Evolutionary conservation across 1,140 invertebrate species (phyloP), one percentile per base, ranked within the genome.

Genomic region (Drosophila novamexicana): DNA sequence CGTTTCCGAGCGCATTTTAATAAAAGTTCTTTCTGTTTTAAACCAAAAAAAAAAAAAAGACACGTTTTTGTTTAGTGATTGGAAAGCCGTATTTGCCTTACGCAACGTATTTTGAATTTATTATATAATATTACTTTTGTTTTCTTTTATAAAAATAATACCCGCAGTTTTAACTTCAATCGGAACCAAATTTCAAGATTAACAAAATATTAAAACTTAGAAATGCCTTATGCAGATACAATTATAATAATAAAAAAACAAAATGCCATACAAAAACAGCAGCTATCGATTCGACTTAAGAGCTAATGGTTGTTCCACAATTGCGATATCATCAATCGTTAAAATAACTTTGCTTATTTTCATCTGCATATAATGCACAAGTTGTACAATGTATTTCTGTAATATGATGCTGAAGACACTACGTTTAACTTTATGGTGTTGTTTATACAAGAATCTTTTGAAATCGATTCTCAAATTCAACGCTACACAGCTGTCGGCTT

Each of bases 21-120:
- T 71, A 79, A 82, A 86, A 72, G 14, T 79, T 68, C 50, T 69
- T 74, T 69, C 65, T 78, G 66, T 81, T 85, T 85, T 82, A 57
- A 29, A 62, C 61, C 61, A 29, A 29, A 29, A 57, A 50, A 39
- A 10, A 50, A 39, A 12, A 50, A 22, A 9, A 6, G 0, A 45
- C 40, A 14, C 37, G n/a, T 5, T 2, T 56, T 22, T 29, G 7
- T 29, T 53, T 36, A 53, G 14, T n/a, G 18, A 42, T 22, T 8
- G 37, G 42, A 40, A 16, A 52, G 16, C 36, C 18, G n/a, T 39
- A 22, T 12, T 53, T 53, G 12, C 7, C 16, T 29, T 42, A 52
- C 12, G 59, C 72, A 70, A 54, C 59, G 56, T 37, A 66, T 70
- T 61, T 67, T 39, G 16, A 57, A 61, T 76, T 73, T 76, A 76